phyloP scores from a whole-genome alignment of 2,797 vertebrate species.

The Macropodus opercularis region DNA sequence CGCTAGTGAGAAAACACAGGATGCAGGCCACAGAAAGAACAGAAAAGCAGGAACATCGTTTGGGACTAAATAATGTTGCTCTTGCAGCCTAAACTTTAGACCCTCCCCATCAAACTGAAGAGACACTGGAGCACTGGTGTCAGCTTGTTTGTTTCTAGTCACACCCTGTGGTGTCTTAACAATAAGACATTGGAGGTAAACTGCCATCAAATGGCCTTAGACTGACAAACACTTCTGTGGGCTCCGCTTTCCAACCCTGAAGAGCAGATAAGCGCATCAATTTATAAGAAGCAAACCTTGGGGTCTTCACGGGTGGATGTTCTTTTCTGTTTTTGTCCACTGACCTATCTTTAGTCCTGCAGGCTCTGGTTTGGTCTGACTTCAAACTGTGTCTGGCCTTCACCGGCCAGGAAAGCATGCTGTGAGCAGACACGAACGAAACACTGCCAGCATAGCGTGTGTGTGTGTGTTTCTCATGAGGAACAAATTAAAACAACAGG shows the following conservation, averaged over 20 bases:
- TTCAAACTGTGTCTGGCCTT: slow-evolving; percentile 56
- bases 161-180: background rate
- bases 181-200: background rate
- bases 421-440: slow-evolving; percentile 9
- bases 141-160: slow-evolving; percentile 3
- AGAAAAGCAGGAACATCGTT: slow-evolving; percentile 19
- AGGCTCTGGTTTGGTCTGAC: slow-evolving; percentile 46
- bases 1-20: slow-evolving; percentile 47
- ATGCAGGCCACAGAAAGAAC: slow-evolving; percentile 30
- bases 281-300: slow-evolving; percentile 41
- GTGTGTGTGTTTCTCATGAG: background rate
- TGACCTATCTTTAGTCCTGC: slow-evolving; percentile 50
- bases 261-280: background rate
- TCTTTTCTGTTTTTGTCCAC: slow-evolving; percentile 33
- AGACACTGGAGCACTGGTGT: slow-evolving; percentile 20
- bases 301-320: slow-evolving; percentile 26
- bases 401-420: slow-evolving; percentile 25
- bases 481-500: background rate
- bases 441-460: slow-evolving; percentile 5
- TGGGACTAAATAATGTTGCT: slow-evolving; percentile 24
- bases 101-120: background rate
- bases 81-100: slow-evolving; percentile 20
- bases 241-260: background rate
- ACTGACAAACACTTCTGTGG: background rate
- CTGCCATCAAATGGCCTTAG: background rate